Percentiles rank a stretch among this genome's conserved stretches.
Conservation (phyloP, 2,888 invertebrate genomes). For the Dynastes hyllus region DNA sequence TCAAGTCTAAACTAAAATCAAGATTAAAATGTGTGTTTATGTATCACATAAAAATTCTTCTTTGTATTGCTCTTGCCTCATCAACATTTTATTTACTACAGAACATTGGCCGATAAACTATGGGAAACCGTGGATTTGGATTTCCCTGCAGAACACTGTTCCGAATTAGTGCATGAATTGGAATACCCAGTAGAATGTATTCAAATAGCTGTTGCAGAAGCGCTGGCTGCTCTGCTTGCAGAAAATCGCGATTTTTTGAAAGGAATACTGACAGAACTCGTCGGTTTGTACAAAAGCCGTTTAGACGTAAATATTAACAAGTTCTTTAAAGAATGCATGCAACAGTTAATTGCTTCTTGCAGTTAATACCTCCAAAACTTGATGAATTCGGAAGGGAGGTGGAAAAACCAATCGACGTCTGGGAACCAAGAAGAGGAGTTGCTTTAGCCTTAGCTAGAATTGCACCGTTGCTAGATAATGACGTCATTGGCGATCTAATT, state of each 20-base stretch:
- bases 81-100: constrained; percentile 54
- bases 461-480: constrained; percentile 81
- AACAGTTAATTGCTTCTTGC: constrained; percentile 46
- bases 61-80: too few species aligned
- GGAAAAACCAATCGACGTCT: constrained; percentile 89
- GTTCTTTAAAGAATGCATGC: too few species aligned
- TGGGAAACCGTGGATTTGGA: constrained; percentile 76
- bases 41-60: too few species aligned
- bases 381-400: constrained; percentile 95
- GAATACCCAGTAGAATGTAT: constrained; percentile 88
- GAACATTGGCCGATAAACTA: constrained; percentile 76
- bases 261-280: constrained; percentile 77
- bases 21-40: too few species aligned
- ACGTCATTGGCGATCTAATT: constrained; percentile 81
- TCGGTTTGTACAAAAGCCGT: constrained; percentile 84
- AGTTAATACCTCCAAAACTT: constrained; percentile 87
- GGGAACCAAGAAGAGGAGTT: constrained; percentile 92
- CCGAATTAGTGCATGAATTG: constrained; percentile 79
- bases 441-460: constrained; percentile 88
- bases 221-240: constrained; percentile 81
- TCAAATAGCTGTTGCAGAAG: constrained; percentile 87
- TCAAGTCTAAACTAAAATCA: too few species aligned
- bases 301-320: constrained; percentile 74
- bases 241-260: constrained; percentile 74
- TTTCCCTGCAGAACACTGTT: constrained; percentile 73